phyloP scores from a whole-genome alignment of 2,888 invertebrate species.

The Scaptomyza reducta region DNA sequence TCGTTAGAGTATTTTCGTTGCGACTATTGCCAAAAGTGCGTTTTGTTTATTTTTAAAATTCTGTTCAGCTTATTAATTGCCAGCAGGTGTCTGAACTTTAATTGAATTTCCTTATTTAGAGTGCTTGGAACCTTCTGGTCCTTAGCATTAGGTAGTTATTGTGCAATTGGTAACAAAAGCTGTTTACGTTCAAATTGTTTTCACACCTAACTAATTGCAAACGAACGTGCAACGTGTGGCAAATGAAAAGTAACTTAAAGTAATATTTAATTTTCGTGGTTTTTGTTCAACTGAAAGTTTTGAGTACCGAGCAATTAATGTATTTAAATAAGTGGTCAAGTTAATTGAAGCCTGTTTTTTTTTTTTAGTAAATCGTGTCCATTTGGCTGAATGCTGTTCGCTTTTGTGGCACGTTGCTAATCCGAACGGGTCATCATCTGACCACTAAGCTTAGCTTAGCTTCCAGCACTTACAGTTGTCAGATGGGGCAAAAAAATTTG shows the following conservation, averaged over 20 bases:
- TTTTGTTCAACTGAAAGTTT: neutral
- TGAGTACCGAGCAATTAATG: neutral
- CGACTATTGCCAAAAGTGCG: neutral
- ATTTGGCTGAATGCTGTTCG: conserved; percentile 22
- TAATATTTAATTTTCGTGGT: no score
- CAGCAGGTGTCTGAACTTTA: conserved; percentile 46
- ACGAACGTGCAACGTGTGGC: neutral
- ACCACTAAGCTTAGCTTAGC: neutral
- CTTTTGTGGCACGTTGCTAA: conserved; percentile 21
- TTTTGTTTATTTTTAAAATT: neutral
- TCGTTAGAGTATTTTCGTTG: conserved; percentile 6
- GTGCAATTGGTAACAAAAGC: conserved; percentile 25
- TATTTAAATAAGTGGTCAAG: neutral
- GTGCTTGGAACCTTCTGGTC: conserved; percentile 33
- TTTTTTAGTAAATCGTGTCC: conserved; percentile 19
- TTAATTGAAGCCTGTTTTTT: neutral
- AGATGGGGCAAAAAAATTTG: conserved; percentile 20
- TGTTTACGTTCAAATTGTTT: conserved; percentile 3
- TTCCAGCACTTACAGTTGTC: conserved; percentile 2
- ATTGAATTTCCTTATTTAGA: conserved; percentile 44
- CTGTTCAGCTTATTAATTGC: conserved; percentile 30
- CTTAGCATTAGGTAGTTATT: conserved; percentile 26
- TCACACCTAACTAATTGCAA: conserved; percentile 1
- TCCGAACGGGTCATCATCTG: conserved; percentile 42
- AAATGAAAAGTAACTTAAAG: neutral